Evolutionary conservation across 2,888 invertebrate species (phyloP), one percentile per base, ranked within the genome.

Genomic region (Autographa pulchrina): DNA sequence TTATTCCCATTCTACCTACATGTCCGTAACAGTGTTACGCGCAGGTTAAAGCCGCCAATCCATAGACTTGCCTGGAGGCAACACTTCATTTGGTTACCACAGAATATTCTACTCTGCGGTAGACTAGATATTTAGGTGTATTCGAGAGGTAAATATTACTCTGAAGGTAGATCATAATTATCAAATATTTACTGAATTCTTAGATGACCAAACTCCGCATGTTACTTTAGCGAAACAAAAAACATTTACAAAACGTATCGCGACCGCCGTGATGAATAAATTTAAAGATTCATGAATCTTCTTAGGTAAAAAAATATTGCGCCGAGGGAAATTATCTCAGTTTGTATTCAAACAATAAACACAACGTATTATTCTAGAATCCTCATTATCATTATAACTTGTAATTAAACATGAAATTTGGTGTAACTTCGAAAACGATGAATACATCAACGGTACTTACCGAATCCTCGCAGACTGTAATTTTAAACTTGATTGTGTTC

Each of bases 251-350:
- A 70, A 77, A 81, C 82, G 80, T 84, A 85, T 78, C 84, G 83
- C 80, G 83, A 83, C 66, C 72, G 68, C 74, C 78, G 72, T 83
- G 71, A 86, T 89, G 87, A 89, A 89, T 89, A 88, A 88, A 86
- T 86, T 88, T 86, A 82, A 83, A 84, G 80, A 80, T 87, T 83
- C 87, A 85, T 87, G 86, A 85, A 80, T 85, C 85, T 84, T 85
- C 80, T 69, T 80, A 77, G 68, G 69, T 72, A 84, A 88, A 83
- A 80, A 78, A 84, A 80, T 76, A 83, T 83, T 85, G 80, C 71
- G 77, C 80, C 74, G 78, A 70, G 70, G 75, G 80, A 76, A 80
- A 78, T 72, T 70, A 69, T 77, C 74, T 70, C 69, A 75, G 54
- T 72, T 77, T 74, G 58, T 77, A 80, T 74, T 78, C 65, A 76